A percentile compares a stretch with the other conserved stretches of the same genome.
These are phyloP conservation scores for Syrista parreyssii DNA, from an alignment of 2,888 invertebrate genomes.

Conservation along the genomic window DNA sequence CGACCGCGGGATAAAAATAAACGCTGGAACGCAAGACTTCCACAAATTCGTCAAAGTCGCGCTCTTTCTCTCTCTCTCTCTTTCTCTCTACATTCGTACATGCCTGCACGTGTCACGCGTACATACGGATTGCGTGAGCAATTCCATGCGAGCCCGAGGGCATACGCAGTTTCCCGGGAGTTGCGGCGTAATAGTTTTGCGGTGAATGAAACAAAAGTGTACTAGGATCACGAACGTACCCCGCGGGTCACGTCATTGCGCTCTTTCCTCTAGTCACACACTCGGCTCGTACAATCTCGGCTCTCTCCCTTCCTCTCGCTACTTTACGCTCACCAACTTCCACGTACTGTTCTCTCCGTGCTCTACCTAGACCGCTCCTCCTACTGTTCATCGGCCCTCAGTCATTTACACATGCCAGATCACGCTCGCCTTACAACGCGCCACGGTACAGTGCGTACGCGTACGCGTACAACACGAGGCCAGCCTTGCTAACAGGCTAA, in stretches of 20 bases:
- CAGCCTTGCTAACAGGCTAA: constrained; percentile 7
- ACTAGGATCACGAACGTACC: background rate
- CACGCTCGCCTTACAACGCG: background rate
- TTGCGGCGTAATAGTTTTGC: constrained; percentile 1
- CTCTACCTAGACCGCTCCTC: background rate
- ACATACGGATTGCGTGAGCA: background rate
- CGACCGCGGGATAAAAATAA: background rate
- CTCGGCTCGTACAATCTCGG: background rate
- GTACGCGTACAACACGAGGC: constrained; percentile 19
- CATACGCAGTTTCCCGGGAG: background rate
- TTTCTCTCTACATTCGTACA: background rate
- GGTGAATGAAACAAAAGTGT: constrained; percentile 10
- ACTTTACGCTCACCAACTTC: background rate
- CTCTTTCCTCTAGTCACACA: background rate
- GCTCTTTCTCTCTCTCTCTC: constrained; percentile 7
- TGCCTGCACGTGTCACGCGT: background rate
- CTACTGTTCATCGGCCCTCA: background rate
- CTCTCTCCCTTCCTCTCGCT: background rate
- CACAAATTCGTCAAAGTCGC: background rate
- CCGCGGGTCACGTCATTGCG: background rate
- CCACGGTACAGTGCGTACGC: constrained; percentile 50
- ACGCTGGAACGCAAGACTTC: background rate
- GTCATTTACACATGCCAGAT: background rate
- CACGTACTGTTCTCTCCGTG: background rate
- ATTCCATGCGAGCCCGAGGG: background rate